Evolutionary conservation across 2,888 invertebrate genomes (phyloP), one percentile per base, ranked within the genome.

Genomic region (Pyrgus malvae): DNA sequence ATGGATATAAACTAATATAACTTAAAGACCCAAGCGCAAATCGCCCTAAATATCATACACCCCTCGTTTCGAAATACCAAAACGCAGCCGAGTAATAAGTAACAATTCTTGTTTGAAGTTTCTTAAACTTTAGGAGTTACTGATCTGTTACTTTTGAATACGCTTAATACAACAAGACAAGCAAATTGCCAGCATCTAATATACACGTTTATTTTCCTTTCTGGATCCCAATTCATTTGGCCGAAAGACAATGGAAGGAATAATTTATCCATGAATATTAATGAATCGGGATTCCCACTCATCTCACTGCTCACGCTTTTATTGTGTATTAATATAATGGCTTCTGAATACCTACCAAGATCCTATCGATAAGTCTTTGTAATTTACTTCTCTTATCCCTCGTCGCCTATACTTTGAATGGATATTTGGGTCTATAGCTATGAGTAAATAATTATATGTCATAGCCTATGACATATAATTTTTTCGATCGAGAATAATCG

Each of bases 191-290:
- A 68, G 65, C 69, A 66, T 74, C 72, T 70, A 74, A 69, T 70
- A 70, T 62, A 66, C 65, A 65, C 73, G 68, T 74, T 76, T 77
- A 76, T 77, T 78, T 74, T 73, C 71, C 72, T 74, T 74, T 70
- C 72, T 72, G 66, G 70, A 70, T 74, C 72, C 72, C 73, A 76
- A 77, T 82, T 82, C 73, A 76, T 80, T 81, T 74, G 70, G 65
- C 69, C 68, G 64, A 75, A 79, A 83, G 78, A 82, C 79, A 83
- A 80, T 78, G 76, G 74, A 77, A 75, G 74, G 80, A 80, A 83
- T 85, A 83, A 85, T 83, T 83, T 76, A 69, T 67, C 73, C 74
- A 86, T 87, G 83, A 85, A 86, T 86, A 86, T 84, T 86, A 85
- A 86, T 84, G 80, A 80, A 76, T 67, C 66, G 72, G 76, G 74